Evolutionary conservation across 2,113 vertebrate species (phyloP).

Genomic region (Zeus faber): DNA sequence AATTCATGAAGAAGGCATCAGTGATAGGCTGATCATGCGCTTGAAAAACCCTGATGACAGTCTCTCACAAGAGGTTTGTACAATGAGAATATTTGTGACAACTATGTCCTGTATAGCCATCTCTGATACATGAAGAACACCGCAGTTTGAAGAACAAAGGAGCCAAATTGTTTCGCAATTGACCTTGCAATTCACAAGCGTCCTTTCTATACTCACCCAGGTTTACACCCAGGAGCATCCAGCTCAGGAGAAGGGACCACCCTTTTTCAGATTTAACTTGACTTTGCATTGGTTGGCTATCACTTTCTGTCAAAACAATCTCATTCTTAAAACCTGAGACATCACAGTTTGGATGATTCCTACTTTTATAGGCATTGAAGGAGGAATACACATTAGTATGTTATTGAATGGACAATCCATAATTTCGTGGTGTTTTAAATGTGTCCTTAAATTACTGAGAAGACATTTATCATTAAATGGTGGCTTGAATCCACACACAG

Average conservation of each 20-base stretch:
- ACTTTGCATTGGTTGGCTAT: neutral
- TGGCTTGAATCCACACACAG: slow-evolving; percentile 12
- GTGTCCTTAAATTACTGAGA: slow-evolving; percentile 26
- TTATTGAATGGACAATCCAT: slow-evolving; percentile 33
- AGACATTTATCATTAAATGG: slow-evolving; percentile 22
- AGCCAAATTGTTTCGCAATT: slow-evolving; percentile 23
- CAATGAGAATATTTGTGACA: slow-evolving; percentile 21
- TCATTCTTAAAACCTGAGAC: slow-evolving; percentile 26
- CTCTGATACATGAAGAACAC: slow-evolving; percentile 33
- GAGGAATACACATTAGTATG: slow-evolving; percentile 27
- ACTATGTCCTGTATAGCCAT: slow-evolving; percentile 24
- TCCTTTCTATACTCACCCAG: slow-evolving; percentile 10
- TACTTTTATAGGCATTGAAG: slow-evolving; percentile 26
- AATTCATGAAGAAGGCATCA: slow-evolving; percentile 26
- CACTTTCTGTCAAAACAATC: slow-evolving; percentile 6
- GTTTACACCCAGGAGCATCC: neutral
- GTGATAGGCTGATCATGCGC: slow-evolving; percentile 13
- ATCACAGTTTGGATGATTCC: slow-evolving; percentile 12
- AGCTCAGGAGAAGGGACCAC: no score
- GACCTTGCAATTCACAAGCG: slow-evolving; percentile 8
- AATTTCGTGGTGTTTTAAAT: slow-evolving; percentile 20
- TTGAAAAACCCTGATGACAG: slow-evolving; percentile 6
- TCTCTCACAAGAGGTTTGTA: slow-evolving; percentile 25
- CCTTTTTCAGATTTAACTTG: slow-evolving; percentile 19
- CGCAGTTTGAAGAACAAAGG: slow-evolving; percentile 32